Percentiles rank a stretch among this genome's conserved stretches.
phyloP scores from a whole-genome alignment of 2,888 invertebrate species.

The Bibio marci region DNA sequence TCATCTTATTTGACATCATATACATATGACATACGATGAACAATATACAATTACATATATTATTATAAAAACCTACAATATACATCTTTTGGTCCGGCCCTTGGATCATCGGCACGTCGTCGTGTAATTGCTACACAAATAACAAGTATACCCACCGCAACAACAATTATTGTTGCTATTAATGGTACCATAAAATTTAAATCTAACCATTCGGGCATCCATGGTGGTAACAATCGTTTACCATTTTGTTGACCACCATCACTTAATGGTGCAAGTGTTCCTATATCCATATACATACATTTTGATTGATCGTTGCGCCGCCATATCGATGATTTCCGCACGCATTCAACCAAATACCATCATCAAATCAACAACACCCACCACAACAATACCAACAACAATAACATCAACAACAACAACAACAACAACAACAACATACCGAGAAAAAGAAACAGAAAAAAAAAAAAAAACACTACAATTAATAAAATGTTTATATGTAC shows the following conservation, averaged over 20 bases:
- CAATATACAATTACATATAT: too few species aligned
- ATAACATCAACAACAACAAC: too few species aligned
- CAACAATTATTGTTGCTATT: constrained; percentile 75
- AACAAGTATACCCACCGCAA: constrained; percentile 78
- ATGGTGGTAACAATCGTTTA: constrained; percentile 39
- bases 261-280: constrained; percentile 62
- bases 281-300: constrained; percentile 28
- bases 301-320: not conserved
- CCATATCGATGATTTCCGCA: too few species aligned
- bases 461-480: constrained; percentile 20
- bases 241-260: constrained; percentile 24
- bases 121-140: constrained; percentile 77
- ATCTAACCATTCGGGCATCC: constrained; percentile 77
- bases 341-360: too few species aligned
- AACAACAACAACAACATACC: not conserved
- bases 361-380: too few species aligned
- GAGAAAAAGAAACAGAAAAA: constrained; percentile 9
- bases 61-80: constrained; percentile 61
- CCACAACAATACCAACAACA: too few species aligned
- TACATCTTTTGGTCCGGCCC: constrained; percentile 62
- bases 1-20: too few species aligned
- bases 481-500: constrained; percentile 35
- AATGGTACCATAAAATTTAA: constrained; percentile 82
- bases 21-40: too few species aligned
- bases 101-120: constrained; percentile 58